Evolutionary conservation across 64 coral and sea anemone species (phyloP).

Genomic region (Catalaphyllia jardinei): DNA sequence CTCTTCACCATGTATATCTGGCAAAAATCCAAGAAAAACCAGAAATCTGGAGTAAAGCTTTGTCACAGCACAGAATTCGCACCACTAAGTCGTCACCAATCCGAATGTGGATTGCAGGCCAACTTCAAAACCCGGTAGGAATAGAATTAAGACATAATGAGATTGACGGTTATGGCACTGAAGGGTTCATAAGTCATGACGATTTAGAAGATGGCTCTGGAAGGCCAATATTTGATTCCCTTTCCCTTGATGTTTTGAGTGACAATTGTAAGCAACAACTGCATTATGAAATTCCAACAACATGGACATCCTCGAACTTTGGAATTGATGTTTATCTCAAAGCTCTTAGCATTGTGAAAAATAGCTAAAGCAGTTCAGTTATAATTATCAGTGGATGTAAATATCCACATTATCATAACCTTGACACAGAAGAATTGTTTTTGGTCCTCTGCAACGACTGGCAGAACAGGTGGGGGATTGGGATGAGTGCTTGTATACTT

Average conservation of each 20-base stretch:
- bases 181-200: conserved; percentile 48
- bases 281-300: conserved; percentile 45
- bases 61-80: conserved; percentile 53
- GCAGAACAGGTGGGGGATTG: no score
- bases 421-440: no score
- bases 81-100: no score
- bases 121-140: conserved; percentile 70
- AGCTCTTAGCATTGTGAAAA: conserved; percentile 17
- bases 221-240: conserved; percentile 51
- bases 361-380: no score
- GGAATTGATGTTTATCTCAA: conserved; percentile 78
- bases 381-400: no score
- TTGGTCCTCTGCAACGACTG: no score
- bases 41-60: conserved; percentile 61
- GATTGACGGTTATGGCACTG: conserved; percentile 44
- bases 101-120: no score
- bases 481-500: no score
- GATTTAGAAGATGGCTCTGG: conserved; percentile 25
- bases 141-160: conserved; percentile 27
- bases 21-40: conserved; percentile 69
- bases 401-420: no score
- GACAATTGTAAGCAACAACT: conserved; percentile 44
- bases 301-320: conserved; percentile 64
- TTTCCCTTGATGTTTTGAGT: conserved; percentile 24
- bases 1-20: conserved; percentile 66